These are phyloP conservation scores for Cheirogaleus medius DNA, from an alignment of 2,113 vertebrate genomes.

Conservation along the genomic window DNA sequence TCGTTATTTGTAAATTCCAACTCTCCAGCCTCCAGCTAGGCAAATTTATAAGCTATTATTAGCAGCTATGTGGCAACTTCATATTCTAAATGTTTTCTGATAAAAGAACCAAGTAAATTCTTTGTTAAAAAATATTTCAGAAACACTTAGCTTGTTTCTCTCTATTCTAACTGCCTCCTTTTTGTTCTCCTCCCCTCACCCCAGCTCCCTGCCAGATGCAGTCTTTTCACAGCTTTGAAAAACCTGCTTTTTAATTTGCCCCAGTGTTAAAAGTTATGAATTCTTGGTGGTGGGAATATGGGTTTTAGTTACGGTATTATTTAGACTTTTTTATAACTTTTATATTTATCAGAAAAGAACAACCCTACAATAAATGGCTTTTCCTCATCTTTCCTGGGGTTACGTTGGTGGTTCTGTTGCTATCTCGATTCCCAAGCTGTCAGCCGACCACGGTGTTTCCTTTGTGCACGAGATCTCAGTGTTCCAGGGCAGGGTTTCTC, in stretches of 20 bases:
- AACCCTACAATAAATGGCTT: not conserved
- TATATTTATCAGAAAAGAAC: not conserved
- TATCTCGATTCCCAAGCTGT: slow-evolving; percentile 28
- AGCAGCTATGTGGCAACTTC: slow-evolving; percentile 52
- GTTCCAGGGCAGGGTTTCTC: slow-evolving; percentile 43
- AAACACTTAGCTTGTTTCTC: not conserved
- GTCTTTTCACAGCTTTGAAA: not conserved
- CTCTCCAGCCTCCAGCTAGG: not conserved
- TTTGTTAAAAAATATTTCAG: slow-evolving; percentile 49
- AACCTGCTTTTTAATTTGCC: not conserved
- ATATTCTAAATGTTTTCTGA: slow-evolving; percentile 48
- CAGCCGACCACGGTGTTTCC: not conserved
- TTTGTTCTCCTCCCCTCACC: not conserved
- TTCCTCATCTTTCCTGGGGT: not conserved
- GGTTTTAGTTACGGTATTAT: not conserved
- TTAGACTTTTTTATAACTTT: not conserved
- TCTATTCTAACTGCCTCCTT: not conserved
- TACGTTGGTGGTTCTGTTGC: not conserved
- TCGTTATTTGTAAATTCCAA: slow-evolving; percentile 48
- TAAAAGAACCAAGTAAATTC: slow-evolving; percentile 5
- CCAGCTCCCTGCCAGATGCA: not conserved
- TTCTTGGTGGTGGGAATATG: not conserved
- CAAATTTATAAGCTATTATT: slow-evolving; percentile 51
- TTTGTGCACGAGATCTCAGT: slow-evolving; percentile 14
- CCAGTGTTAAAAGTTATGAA: not conserved